Evolutionary conservation across 2,113 vertebrate species (phyloP).

Genomic region (Rostratula benghalensis): DNA sequence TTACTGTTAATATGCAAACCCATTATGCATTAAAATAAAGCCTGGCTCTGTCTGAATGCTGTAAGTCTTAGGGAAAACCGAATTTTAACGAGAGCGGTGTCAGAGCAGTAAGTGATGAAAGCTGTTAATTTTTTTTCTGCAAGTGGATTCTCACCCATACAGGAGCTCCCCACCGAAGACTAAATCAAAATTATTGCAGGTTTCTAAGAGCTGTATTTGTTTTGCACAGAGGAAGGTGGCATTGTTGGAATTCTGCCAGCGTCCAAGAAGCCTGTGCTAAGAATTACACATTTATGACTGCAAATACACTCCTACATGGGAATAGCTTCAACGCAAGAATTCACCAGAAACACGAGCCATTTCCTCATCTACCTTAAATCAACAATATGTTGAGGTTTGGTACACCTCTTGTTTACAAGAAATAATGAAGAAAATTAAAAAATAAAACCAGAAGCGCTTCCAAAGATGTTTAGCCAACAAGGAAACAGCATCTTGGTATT

Average conservation of each 20-base stretch:
- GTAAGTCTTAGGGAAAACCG: slow-evolving; percentile 22
- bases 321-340: neutral
- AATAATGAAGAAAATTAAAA: neutral
- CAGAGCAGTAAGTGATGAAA: neutral
- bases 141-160: neutral
- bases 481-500: neutral
- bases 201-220: neutral
- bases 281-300: neutral
- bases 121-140: neutral
- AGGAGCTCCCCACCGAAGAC: neutral
- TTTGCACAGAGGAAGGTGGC: neutral
- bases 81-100: neutral
- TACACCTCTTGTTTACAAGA: neutral
- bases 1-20: neutral
- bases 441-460: neutral
- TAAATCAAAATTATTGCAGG: neutral
- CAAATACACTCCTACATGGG: neutral
- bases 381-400: neutral
- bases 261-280: neutral
- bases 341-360: neutral
- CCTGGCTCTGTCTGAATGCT: neutral
- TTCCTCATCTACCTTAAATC: neutral
- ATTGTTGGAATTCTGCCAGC: neutral
- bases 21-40: neutral
- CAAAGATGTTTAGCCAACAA: neutral